Base-by-base conservation (phyloP, 2,113 vertebrate genomes). In the Periophthalmus modestus region DNA sequence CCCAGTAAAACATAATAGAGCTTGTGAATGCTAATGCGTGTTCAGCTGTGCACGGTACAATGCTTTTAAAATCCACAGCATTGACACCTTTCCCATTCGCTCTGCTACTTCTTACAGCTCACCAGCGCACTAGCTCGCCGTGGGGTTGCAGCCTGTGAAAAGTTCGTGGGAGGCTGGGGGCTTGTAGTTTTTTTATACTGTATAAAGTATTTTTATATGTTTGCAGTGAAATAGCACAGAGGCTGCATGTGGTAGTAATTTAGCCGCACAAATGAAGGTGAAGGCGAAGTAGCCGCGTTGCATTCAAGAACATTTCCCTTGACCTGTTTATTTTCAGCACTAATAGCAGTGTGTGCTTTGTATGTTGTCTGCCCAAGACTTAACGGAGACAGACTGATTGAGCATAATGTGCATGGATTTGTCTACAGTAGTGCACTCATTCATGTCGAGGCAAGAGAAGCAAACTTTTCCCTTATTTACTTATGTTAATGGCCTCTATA, bases 181-280 rank as follows among this genome's bases (percentile, higher is more conserved):
- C 74, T 61, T 63, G 63, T 88, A 71, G 81, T 76, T 86, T 63
- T 69, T 69, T 34, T 46, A 69, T 23, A 52, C 68, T 81, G 74
- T 70, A 83, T 85, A 74, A 80, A 75, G 77, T 77, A 69, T 87
- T 93, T 92, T 91, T 89, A 89, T 88, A 77, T 72, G 85, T 89
- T 85, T 74, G 75, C 78, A 77, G 84, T 85, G 81, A 93, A 91
- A 92, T 87, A 87, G 85, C 84, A 82, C 69, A 75, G 67, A 80
- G 80, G 61, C 48, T 72, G 50, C 92, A 93, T 66, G 88, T 92
- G 92, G 89, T 86, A 86, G 86, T 85, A 74, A 93, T 93, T 93
- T 90, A 58, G 79, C 52, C 52, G 77, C 14, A 39, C 87, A 86
- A 91, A 90, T 92, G 87, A 91, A 92, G 89, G 86, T 82, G 77